Evolutionary conservation across 2,113 vertebrate species (phyloP).

Genomic region (Chaetorhynchus papuensis): DNA sequence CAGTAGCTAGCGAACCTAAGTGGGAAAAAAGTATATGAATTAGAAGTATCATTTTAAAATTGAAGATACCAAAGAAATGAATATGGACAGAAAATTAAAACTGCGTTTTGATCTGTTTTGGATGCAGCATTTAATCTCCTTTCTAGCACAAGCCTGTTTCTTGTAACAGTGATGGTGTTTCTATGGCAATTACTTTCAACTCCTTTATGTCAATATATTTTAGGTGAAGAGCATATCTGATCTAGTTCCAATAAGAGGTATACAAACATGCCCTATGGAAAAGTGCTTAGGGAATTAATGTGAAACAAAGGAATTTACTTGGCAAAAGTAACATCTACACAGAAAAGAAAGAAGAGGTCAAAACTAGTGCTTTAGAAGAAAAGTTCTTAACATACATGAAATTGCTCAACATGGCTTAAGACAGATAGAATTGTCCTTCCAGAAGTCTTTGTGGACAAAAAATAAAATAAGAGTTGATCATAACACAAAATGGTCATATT

Average conservation of each 20-base stretch:
- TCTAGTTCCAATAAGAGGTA: background rate
- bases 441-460: background rate
- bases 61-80: background rate
- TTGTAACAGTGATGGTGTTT: background rate
- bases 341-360: background rate
- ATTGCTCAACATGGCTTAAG: background rate
- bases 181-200: background rate
- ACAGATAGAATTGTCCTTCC: background rate
- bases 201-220: background rate
- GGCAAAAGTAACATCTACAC: background rate
- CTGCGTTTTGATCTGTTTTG: background rate
- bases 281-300: background rate
- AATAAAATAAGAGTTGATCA: background rate
- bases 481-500: background rate
- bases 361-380: background rate
- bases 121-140: background rate
- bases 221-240: background rate
- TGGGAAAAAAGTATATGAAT: background rate
- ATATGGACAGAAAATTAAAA: background rate
- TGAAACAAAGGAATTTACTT: background rate
- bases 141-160: background rate
- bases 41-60: background rate
- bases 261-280: background rate
- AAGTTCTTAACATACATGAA: background rate
- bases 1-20: background rate